Conservation (phyloP, 53 echinoderm and acorn worm genomes). For the Pentamera pediparva region DNA sequence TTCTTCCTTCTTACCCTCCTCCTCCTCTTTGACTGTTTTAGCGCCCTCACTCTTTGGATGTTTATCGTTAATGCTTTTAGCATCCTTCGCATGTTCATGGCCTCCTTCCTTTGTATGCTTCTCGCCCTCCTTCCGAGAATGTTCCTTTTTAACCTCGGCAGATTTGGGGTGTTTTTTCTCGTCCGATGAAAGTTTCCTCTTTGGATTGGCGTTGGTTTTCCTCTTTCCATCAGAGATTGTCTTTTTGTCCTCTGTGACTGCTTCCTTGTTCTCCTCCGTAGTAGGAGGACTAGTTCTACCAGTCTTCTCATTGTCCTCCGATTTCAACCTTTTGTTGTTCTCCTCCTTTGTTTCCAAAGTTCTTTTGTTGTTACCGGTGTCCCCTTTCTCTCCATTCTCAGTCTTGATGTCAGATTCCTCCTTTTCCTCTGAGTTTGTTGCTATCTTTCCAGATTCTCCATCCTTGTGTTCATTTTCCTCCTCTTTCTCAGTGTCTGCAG, state of each 20-base stretch:
- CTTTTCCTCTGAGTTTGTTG: slow-evolving; percentile 1
- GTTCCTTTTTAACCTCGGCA: too few relatives aligned
- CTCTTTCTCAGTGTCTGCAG: slow-evolving; percentile 7
- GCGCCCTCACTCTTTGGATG: slow-evolving; percentile 17
- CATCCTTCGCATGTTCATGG: not conserved
- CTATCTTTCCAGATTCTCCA: not conserved
- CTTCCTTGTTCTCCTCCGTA: not conserved
- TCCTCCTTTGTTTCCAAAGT: not conserved
- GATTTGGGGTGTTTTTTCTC: too few relatives aligned
- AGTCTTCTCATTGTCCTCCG: slow-evolving; percentile 7
- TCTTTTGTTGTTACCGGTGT: not conserved
- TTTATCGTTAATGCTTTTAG: not conserved
- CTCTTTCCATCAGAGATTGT: not conserved
- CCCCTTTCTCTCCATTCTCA: not conserved
- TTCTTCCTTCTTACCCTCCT: slow-evolving; percentile 7
- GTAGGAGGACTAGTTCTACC: slow-evolving; percentile 18
- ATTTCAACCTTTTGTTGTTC: slow-evolving; percentile 3
- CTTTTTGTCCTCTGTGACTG: not conserved
- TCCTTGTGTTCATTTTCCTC: too few relatives aligned
- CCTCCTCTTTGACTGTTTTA: slow-evolving; percentile 26
- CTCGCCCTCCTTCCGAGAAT: too few relatives aligned
- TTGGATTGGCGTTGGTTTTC: not conserved
- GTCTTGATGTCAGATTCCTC: not conserved
- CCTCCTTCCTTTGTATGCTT: too few relatives aligned
- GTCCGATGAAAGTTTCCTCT: too few relatives aligned